phyloP scores from a whole-genome alignment of 2,888 invertebrate species.

The Seira musarum region DNA sequence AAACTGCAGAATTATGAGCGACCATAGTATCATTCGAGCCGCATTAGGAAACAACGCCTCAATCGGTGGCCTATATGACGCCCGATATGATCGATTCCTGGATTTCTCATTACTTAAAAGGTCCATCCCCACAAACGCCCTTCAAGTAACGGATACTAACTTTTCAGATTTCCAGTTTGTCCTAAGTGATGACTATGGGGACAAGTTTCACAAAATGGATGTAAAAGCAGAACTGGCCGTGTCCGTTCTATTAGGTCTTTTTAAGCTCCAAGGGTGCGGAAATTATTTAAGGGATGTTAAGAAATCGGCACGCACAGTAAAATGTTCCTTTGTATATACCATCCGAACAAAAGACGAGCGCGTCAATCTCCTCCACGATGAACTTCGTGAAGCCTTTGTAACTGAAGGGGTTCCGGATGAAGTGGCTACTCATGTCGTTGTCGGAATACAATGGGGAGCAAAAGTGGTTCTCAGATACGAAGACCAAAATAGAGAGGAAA shows the following conservation, averaged over 20 bases:
- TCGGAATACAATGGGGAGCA: conserved; percentile 49
- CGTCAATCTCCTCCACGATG: conserved; percentile 40
- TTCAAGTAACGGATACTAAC: neutral
- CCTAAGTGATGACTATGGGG: neutral
- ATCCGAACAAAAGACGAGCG: conserved; percentile 42
- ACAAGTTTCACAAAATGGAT: conserved; percentile 2
- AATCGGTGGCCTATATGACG: conserved; percentile 44
- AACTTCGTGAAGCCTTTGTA: conserved; percentile 34
- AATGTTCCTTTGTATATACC: conserved; percentile 43
- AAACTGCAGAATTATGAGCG: no score
- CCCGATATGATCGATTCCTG: conserved; percentile 38
- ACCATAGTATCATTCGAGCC: conserved; percentile 28
- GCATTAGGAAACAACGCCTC: conserved; percentile 36
- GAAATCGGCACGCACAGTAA: conserved; percentile 37
- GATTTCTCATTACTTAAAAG: conserved; percentile 37
- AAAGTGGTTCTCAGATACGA: conserved; percentile 30
- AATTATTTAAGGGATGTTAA: conserved; percentile 42
- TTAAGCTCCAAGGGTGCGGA: conserved; percentile 32
- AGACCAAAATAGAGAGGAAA: conserved; percentile 36
- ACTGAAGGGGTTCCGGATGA: conserved; percentile 31
- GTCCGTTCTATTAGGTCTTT: conserved; percentile 36
- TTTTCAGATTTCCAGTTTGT: conserved; percentile 28
- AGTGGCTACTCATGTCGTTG: conserved; percentile 47
- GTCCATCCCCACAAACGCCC: conserved; percentile 4
- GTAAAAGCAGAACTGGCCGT: conserved; percentile 34